These are phyloP conservation scores for Cotesia vestalis DNA, from an alignment of 1,140 invertebrate genomes.

Conservation along the genomic window DNA sequence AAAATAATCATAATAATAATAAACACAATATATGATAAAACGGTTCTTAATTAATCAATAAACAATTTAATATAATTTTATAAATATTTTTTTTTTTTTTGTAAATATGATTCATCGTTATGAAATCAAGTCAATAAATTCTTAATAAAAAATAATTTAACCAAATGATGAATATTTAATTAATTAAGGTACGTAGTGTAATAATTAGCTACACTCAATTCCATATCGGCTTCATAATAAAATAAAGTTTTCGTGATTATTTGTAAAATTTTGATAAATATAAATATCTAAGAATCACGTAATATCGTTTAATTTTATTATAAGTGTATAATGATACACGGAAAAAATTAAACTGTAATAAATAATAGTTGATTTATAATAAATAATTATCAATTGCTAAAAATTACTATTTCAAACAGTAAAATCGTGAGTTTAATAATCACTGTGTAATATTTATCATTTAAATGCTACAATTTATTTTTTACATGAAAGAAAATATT, in stretches of 20 bases:
- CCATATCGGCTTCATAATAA: conserved; percentile 32
- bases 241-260: conserved; percentile 37
- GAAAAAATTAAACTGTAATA: too few relatives aligned
- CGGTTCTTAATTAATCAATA: conserved; percentile 17
- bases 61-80: conserved; percentile 52
- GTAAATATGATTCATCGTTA: conserved; percentile 42
- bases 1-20: conserved; percentile 50
- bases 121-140: conserved; percentile 61
- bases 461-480: too few relatives aligned
- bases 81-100: conserved; percentile 3
- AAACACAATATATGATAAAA: conserved; percentile 38
- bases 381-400: too few relatives aligned
- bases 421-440: too few relatives aligned
- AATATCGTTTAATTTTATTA: conserved; percentile 1
- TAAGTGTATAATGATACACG: neutral
- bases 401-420: too few relatives aligned
- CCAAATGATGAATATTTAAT: too few relatives aligned
- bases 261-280: too few relatives aligned
- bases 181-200: conserved; percentile 41
- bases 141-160: conserved; percentile 18
- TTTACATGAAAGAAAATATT: too few relatives aligned
- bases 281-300: neutral
- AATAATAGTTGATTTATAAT: too few relatives aligned
- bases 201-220: conserved; percentile 54
- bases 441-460: too few relatives aligned